These are phyloP conservation scores for Palythoa heliodiscus DNA, from an alignment of 92 coral and sea anemone species.

Conservation along the genomic window DNA sequence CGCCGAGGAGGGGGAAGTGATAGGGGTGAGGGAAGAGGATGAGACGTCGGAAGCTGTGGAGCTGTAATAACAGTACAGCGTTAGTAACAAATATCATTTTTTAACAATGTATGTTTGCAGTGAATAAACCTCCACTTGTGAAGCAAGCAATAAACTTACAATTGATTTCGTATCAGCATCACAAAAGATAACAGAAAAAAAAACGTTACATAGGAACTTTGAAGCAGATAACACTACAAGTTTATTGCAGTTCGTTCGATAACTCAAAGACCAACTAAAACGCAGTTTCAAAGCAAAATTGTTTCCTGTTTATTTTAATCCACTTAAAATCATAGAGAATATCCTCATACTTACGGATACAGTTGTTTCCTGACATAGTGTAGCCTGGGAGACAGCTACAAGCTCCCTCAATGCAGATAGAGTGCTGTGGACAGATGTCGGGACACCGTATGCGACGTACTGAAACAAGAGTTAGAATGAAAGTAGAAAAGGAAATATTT, in stretches of 20 bases:
- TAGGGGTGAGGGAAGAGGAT: slow-evolving; percentile 24
- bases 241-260: background rate
- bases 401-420: slow-evolving; percentile 79
- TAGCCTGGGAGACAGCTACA: slow-evolving; percentile 92
- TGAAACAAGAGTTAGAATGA: slow-evolving; percentile 4
- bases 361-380: slow-evolving; percentile 76
- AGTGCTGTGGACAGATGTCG: slow-evolving; percentile 75
- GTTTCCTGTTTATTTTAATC: background rate
- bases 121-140: background rate
- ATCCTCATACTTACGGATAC: slow-evolving; percentile 74
- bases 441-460: slow-evolving; percentile 65
- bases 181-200: no score
- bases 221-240: no score
- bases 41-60: slow-evolving; percentile 39
- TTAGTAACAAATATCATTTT: background rate
- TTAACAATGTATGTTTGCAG: background rate
- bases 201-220: no score
- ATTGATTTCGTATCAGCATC: background rate
- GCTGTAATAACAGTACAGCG: slow-evolving; percentile 10
- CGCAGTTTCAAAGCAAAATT: background rate
- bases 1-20: background rate
- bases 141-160: background rate
- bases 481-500: background rate
- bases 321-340: background rate
- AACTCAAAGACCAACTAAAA: background rate